Conservation (phyloP, 2,888 invertebrate genomes). For the Ennomos quercinarius region DNA sequence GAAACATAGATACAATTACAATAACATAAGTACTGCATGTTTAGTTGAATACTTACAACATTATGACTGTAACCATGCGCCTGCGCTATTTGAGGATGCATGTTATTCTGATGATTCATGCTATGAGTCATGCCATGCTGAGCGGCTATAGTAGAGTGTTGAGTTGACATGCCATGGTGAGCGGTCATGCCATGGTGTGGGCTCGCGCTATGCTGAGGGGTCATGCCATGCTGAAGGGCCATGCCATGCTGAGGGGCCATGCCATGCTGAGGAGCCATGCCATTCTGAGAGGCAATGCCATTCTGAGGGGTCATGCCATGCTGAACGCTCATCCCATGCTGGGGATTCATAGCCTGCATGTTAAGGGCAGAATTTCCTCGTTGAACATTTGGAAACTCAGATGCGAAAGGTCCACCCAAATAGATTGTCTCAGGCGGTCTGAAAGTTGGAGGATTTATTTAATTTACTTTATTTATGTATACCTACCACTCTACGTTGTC, state of each 20-base stretch:
- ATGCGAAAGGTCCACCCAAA: constrained; percentile 48
- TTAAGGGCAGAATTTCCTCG: constrained; percentile 11
- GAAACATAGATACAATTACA: no score
- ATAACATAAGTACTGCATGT: no score
- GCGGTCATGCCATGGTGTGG: not conserved
- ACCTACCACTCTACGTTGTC: no score
- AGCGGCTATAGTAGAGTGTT: constrained; percentile 1
- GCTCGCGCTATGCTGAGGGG: constrained; percentile 1
- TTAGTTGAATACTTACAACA: constrained; percentile 36
- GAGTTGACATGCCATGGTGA: not conserved
- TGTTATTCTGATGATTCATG: constrained; percentile 18
- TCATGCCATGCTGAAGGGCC: constrained; percentile 9
- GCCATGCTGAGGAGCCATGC: constrained; percentile 3
- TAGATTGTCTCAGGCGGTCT: constrained; percentile 53
- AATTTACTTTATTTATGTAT: not conserved
- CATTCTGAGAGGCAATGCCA: constrained; percentile 3
- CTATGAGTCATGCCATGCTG: constrained; percentile 4
- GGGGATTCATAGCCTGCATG: not conserved
- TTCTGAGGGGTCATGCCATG: constrained; percentile 13
- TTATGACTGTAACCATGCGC: constrained; percentile 19
- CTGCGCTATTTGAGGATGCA: constrained; percentile 16
- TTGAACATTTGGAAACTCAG: constrained; percentile 48
- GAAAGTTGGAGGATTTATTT: constrained; percentile 5
- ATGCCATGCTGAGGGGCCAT: constrained; percentile 11
- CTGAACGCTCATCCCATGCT: constrained; percentile 6